Percentiles rank a stretch among this genome's conserved stretches.
Evolutionary conservation across 2,888 invertebrate species (phyloP).

Genomic region (Drosophila lutescens): DNA sequence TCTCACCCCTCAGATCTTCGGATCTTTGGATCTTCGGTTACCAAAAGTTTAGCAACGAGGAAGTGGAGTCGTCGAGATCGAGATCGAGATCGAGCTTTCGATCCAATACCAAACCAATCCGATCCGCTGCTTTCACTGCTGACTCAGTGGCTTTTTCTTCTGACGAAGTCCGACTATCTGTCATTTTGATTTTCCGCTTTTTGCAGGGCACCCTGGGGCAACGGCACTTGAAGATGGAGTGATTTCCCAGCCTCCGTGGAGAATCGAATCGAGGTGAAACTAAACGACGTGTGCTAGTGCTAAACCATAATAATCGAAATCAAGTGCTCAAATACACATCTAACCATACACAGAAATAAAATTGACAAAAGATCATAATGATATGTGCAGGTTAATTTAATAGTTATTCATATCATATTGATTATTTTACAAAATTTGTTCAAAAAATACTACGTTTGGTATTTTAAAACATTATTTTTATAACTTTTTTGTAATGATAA

Average conservation of each 20-base stretch:
- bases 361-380: too few species aligned
- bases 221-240: not conserved
- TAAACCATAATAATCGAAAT: not conserved
- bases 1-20: constrained; percentile 25
- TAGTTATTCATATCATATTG: too few species aligned
- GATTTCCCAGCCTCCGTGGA: not conserved
- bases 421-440: too few species aligned
- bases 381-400: too few species aligned
- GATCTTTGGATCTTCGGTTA: constrained; percentile 1
- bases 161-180: constrained; percentile 50
- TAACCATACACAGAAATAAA: too few species aligned
- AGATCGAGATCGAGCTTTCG: constrained; percentile 4
- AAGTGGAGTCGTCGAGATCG: not conserved
- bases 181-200: constrained; percentile 70
- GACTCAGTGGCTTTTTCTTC: constrained; percentile 36
- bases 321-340: not conserved
- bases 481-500: too few species aligned
- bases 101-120: constrained; percentile 10
- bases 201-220: constrained; percentile 52
- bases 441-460: too few species aligned
- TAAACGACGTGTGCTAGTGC: not conserved
- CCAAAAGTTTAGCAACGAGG: not conserved
- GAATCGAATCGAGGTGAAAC: not conserved
- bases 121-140: constrained; percentile 62
- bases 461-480: too few species aligned